Conservation (phyloP, 2,797 vertebrate species). For the Diplodus sargus region DNA sequence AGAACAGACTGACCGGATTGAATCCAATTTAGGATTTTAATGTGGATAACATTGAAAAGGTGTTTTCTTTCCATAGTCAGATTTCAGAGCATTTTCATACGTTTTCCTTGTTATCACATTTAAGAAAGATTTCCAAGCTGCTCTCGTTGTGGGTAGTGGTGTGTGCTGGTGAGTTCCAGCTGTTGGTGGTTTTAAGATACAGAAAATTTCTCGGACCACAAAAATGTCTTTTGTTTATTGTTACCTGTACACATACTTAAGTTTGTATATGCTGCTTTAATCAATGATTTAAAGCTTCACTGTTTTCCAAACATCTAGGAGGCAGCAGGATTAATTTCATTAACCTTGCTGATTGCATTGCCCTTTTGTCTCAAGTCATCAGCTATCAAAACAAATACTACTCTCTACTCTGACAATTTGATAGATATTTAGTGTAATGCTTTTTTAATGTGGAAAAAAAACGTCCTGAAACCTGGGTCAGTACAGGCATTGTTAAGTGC, state of each 20-base stretch:
- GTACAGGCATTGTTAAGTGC: not conserved
- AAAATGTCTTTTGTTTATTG: slow-evolving; percentile 34
- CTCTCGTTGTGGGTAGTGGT: not conserved
- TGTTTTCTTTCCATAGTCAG: not conserved
- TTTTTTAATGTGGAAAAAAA: slow-evolving; percentile 51
- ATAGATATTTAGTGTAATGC: slow-evolving; percentile 17
- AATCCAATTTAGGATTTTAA: not conserved
- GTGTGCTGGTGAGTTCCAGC: slow-evolving; percentile 8
- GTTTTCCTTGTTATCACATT: not conserved
- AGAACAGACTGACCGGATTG: not conserved
- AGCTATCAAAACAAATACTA: slow-evolving; percentile 52
- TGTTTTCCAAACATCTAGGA: slow-evolving; percentile 23
- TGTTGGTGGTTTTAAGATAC: slow-evolving; percentile 7
- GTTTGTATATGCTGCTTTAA: slow-evolving; percentile 35
- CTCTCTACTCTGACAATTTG: slow-evolving; percentile 16
- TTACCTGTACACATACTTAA: slow-evolving; percentile 1
- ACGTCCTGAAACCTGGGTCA: not conserved
- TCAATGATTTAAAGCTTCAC: slow-evolving; percentile 18
- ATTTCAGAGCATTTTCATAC: not conserved
- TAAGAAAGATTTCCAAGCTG: not conserved
- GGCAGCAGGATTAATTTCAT: slow-evolving; percentile 23
- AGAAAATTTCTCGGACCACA: slow-evolving; percentile 20
- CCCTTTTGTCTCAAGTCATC: slow-evolving; percentile 43
- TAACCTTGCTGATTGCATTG: slow-evolving; percentile 47
- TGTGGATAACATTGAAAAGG: not conserved